phyloP scores from a whole-genome alignment of 2,113 vertebrate genomes.

The Eleginops maclovinus region DNA sequence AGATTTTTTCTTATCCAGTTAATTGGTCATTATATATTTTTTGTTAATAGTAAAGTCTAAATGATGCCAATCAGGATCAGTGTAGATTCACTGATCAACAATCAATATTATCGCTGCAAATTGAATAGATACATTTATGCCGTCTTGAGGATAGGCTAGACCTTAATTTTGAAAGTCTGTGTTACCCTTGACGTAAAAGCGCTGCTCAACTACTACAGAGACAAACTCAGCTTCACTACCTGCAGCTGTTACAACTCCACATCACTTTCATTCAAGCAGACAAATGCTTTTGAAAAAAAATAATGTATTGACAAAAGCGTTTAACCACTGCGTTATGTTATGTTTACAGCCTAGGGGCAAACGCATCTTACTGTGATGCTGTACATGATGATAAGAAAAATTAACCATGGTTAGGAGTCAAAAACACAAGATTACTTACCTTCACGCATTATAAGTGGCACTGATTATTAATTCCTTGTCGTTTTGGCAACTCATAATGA shows the following conservation, averaged over 20 bases:
- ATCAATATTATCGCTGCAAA: too few relatives aligned
- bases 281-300: background rate
- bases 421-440: background rate
- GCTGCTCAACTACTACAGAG: background rate
- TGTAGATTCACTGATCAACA: too few relatives aligned
- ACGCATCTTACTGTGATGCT: background rate
- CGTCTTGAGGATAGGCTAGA: too few relatives aligned
- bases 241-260: constrained; percentile 9
- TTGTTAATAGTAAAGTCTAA: too few relatives aligned
- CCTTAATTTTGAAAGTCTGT: too few relatives aligned
- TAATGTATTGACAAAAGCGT: background rate
- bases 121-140: too few relatives aligned
- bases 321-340: background rate
- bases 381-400: background rate
- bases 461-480: background rate
- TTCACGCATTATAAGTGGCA: too few relatives aligned
- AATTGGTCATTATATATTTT: too few relatives aligned
- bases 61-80: too few relatives aligned
- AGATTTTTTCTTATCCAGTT: too few relatives aligned
- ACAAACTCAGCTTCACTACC: constrained; percentile 10
- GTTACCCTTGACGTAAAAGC: too few relatives aligned
- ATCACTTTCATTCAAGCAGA: background rate
- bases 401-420: background rate
- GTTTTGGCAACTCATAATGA: background rate
- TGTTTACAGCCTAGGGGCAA: background rate